Evolutionary conservation across 2,888 invertebrate species (phyloP), one percentile per base, ranked within the genome.

Genomic region (Caenorhabditis auriculariae): DNA sequence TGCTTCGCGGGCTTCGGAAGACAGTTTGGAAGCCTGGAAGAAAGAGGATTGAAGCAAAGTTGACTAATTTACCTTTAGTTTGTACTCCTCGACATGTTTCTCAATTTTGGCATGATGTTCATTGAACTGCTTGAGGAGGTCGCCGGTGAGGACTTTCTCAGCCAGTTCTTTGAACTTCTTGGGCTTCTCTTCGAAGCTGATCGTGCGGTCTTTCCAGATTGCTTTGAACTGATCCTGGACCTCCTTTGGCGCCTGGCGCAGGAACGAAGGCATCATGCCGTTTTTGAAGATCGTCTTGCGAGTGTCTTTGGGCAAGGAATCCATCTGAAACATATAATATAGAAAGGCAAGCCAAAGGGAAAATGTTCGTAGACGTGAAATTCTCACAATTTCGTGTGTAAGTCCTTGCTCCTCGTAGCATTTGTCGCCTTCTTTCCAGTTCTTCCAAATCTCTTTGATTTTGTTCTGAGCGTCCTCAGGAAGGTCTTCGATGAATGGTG

Each of bases 391-490:
- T 59, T 73, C 69, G 27, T 63, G 54, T 27, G 73, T 71, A 38
- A 62, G 57, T 53, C 67, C 70, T 45, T 65, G 66, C 43, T 73
- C 62, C 39, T 67, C 62, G 41, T 71, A 69, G 54, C 73, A 73
- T 38, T 69, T 70, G 37, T 69, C 71, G 49, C 73, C 73, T 35
- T 71, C 70, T 45, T 67, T 69, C 60, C 62, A 73, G 43, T 69
- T 60, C 44, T 67, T 68, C 71, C 71, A 71, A 43, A 71, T 71
- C n/a, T 60, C 67, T 27, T 50, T 60, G 46, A 70, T 52, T 42
- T 64, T 66, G 4, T 51, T 48, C 44, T 71, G 59, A 21, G 59
- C 60, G 38, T 68, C 68, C 17, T 42, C 55, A 35, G 71, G 71
- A 27, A 71, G 58, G 38, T 63, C 57, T 43, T 64, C 71, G 21